Evolutionary conservation across 1,140 invertebrate species (phyloP), one percentile per base, ranked within the genome.

Genomic region (Leptopilina clavipes): DNA sequence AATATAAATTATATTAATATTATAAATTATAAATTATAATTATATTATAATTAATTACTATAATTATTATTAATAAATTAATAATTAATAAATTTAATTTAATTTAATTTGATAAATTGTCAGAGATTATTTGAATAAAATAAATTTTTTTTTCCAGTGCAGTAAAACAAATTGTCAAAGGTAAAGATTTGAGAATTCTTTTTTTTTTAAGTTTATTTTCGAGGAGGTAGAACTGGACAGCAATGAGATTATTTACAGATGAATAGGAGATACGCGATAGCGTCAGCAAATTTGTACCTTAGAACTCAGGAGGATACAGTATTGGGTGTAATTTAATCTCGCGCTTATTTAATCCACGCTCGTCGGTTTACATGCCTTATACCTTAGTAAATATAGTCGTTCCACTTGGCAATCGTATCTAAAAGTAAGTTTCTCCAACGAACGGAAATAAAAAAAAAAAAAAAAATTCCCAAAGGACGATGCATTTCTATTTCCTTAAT

Each of bases 331-430:
- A 65, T 65, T 65, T 65, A 65, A 56, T 65, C 71, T 48, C 45
- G 48, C 70, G 22, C 25, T 25, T 59, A 78, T 72, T 75, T 71
- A 70, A 56, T 73, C 56, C 59, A 44, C 73, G 54, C 54, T 74
- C 43, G 31, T 45, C 31, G 37, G 73, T 44, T 74, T 74, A 72
- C 22, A 22, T 45, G 43, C 14, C 65, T 18, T 37, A 9, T 40
- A 37, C 31, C 59, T 31, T 59, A 76, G 74, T 82, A 85, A 83
- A 83, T 82, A 83, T 83, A 84, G 76, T 73, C 71, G 83, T 81
- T 72, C 83, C 78, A 84, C 76, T 84, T 84, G 83, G 82, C 83
- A 82, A 25, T 43, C 70, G n/a, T 11, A 54, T n/a, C 54, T 45
- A 37, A 73, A 70, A 73, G 73, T 74, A 44, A 48, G 11, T 72